Evolutionary conservation across 2,113 vertebrate genomes (phyloP), one percentile per base, ranked within the genome.

Genomic region (Ammodytes dubius): DNA sequence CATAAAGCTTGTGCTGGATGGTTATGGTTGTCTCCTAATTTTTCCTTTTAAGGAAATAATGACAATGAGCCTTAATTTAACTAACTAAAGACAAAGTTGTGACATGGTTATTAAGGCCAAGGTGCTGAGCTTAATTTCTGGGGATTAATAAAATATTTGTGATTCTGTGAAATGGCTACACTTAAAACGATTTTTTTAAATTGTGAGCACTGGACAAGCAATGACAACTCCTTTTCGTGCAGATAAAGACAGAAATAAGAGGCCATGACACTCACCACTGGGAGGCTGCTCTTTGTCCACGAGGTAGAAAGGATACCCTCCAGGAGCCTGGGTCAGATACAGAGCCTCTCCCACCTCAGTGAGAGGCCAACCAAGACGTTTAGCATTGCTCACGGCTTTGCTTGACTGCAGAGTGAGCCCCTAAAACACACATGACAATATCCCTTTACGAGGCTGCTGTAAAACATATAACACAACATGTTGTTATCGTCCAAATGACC

Each of bases 231-330:
- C 7, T 35, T 37, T 0, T 46, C 39, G 53, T 53, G 46, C 9
- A 47, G n/a, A 39, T n/a, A 63, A 7, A 49, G 39, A 67, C 37
- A 50, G 4, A 50, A 19, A 27, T 27, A 27, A 27, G 27, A 5
- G 15, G 59, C 2, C 1, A 4, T 39, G 43, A 42, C 4, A 65
- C 86, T 90, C 87, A 99, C 98, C 98, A 93, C 87, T 70, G 17
- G 87, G 78, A 49, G 94, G 93, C 66, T 92, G 93, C 13, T 94
- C 94, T 84, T 93, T 92, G 84, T 99, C 96, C 88, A 98, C 92
- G 69, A 99, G 85, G 83, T 95, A 97, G 91, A 99, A 99, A 14
- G 91, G 96, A 88, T 98, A 99, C 4, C 98, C 98, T 50, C 97
- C 98, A 0, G 98, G 98, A 46, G 97, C 98, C 87, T 96, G 95